phyloP scores from a whole-genome alignment of 2,113 vertebrate species.

The Muscicapa adusta region DNA sequence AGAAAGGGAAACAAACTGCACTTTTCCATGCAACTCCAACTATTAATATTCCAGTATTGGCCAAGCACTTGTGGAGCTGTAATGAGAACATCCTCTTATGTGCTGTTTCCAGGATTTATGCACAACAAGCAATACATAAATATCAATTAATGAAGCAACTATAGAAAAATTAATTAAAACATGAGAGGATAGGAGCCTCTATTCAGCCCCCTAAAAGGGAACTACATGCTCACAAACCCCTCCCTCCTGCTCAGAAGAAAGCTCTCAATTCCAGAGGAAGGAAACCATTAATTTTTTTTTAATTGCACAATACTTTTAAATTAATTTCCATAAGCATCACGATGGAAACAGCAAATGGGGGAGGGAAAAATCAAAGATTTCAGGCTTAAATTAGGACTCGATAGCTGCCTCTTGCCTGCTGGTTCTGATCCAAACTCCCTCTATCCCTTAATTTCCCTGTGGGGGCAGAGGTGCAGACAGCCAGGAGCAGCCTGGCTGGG shows the following conservation, averaged over 20 bases:
- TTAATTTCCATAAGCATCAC: constrained; percentile 33
- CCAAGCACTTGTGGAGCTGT: constrained; percentile 44
- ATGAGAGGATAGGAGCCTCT: constrained; percentile 41
- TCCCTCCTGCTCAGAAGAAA: constrained; percentile 23
- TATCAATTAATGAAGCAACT: constrained; percentile 69
- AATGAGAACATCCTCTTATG: constrained; percentile 54
- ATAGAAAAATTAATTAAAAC: constrained; percentile 67
- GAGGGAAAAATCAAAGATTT: neutral
- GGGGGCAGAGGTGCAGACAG: neutral
- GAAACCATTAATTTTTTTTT: constrained; percentile 46
- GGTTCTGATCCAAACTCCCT: neutral
- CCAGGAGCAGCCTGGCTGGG: neutral
- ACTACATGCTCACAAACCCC: neutral
- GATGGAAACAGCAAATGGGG: neutral
- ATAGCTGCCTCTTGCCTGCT: neutral
- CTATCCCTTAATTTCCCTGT: neutral
- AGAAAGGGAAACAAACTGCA: constrained; percentile 1
- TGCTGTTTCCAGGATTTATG: constrained; percentile 57
- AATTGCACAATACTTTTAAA: constrained; percentile 44
- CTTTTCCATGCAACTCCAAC: neutral
- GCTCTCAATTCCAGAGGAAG: constrained; percentile 27
- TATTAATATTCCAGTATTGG: constrained; percentile 56
- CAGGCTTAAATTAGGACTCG: neutral
- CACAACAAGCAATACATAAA: constrained; percentile 65
- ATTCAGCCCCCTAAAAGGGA: constrained; percentile 17